Conservation (phyloP, 2,797 vertebrate genomes). For the Sebastes reedi region DNA sequence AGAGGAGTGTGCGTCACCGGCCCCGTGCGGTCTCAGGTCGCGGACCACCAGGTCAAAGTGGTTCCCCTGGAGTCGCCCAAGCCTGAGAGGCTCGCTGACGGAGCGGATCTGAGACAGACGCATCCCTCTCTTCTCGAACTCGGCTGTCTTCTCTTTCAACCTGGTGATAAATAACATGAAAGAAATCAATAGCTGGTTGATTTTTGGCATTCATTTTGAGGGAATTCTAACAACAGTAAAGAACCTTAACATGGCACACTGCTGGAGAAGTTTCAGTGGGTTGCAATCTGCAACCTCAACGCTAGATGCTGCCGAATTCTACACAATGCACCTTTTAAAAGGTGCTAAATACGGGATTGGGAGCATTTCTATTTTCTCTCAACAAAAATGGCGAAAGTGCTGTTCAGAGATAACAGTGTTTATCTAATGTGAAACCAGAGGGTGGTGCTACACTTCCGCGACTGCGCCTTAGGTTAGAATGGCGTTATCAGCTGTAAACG, state of each 20-base stretch:
- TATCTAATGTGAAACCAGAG: too few relatives aligned
- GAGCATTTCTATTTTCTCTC: too few relatives aligned
- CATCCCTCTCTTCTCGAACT: slow-evolving; percentile 87
- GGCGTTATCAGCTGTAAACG: too few relatives aligned
- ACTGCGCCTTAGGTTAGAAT: accelerated
- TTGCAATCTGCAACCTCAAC: too few relatives aligned
- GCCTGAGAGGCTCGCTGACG: slow-evolving; percentile 84
- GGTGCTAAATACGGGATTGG: too few relatives aligned
- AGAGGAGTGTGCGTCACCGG: slow-evolving; percentile 6
- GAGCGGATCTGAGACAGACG: slow-evolving; percentile 83
- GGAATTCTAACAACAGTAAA: not conserved
- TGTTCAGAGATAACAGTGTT: too few relatives aligned
- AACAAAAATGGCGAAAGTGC: too few relatives aligned
- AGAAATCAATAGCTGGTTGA: not conserved
- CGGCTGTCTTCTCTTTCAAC: slow-evolving; percentile 82
- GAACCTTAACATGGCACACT: not conserved
- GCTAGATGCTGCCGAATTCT: too few relatives aligned
- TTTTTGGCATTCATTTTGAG: accelerated
- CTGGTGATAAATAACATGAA: slow-evolving; percentile 69
- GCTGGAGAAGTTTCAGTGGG: too few relatives aligned
- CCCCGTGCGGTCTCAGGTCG: slow-evolving; percentile 78
- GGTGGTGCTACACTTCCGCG: too few relatives aligned
- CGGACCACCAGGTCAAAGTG: slow-evolving; percentile 92
- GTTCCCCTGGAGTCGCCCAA: slow-evolving; percentile 93
- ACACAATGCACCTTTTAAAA: too few relatives aligned